Evolutionary conservation across 2,797 vertebrate genomes (phyloP).

Genomic region (Rhinophrynus dorsalis): DNA sequence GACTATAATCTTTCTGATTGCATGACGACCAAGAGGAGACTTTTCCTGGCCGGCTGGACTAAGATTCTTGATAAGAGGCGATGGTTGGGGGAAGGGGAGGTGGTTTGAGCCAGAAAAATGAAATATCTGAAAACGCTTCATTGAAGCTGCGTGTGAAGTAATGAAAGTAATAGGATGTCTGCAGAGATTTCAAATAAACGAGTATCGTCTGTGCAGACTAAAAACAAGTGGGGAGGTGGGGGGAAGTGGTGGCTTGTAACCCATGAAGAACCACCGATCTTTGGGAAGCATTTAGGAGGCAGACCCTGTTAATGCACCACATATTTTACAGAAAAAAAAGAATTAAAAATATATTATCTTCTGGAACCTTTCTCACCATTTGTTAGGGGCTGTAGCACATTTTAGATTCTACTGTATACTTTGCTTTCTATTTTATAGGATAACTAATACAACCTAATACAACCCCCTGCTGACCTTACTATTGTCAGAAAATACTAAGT

Average conservation of each 20-base stretch:
- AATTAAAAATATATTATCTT: no score
- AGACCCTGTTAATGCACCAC: no score
- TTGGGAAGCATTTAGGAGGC: no score
- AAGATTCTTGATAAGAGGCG: constrained; percentile 10
- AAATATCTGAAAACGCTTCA: constrained; percentile 23
- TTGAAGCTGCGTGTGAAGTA: constrained; percentile 22
- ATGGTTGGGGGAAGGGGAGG: neutral
- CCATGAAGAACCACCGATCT: neutral
- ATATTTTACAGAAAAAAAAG: no score
- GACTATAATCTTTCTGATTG: neutral
- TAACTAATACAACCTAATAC: no score
- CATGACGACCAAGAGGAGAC: neutral
- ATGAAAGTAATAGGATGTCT: constrained; percentile 34
- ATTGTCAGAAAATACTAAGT: no score
- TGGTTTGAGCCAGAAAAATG: constrained; percentile 13
- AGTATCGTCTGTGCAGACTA: neutral
- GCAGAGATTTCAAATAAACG: constrained; percentile 1
- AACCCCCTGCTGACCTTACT: no score
- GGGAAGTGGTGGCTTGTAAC: neutral
- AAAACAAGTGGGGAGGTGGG: neutral
- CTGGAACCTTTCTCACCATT: no score
- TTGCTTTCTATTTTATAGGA: no score
- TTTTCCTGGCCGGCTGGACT: constrained; percentile 14
- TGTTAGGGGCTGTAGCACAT: no score
- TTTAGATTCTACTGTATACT: no score